Conservation (phyloP, 2,888 invertebrate species). For the Aethes cnicana region DNA sequence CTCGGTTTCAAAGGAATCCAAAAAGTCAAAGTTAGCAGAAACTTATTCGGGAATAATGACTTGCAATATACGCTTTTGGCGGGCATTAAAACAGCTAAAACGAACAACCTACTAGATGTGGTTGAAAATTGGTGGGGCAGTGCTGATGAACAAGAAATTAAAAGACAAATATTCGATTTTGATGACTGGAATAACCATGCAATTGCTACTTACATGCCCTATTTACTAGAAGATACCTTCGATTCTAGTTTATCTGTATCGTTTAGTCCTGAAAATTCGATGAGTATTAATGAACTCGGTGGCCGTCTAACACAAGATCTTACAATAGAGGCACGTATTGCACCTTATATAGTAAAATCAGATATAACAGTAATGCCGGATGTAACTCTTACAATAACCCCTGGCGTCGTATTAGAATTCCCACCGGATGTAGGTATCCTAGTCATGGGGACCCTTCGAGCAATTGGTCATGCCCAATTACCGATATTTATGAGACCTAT, state of each 20-base stretch:
- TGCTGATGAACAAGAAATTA: conserved; percentile 87
- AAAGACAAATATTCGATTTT: conserved; percentile 95
- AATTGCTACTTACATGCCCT: conserved; percentile 94
- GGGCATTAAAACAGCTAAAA: conserved; percentile 93
- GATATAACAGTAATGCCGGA: conserved; percentile 99
- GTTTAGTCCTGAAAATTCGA: conserved; percentile 78
- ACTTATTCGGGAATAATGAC: conserved; percentile 92
- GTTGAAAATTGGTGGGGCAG: conserved; percentile 99
- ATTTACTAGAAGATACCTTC: conserved; percentile 88
- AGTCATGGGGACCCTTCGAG: conserved; percentile 94
- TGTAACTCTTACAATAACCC: conserved; percentile 91
- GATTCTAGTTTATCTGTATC: conserved; percentile 89
- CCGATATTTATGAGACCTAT: conserved; percentile 91
- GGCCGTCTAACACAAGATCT: conserved; percentile 88
- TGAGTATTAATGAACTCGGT: conserved; percentile 87
- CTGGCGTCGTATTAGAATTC: conserved; percentile 96
- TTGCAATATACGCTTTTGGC: conserved; percentile 95
- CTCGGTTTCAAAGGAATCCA: conserved; percentile 97
- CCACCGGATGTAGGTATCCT: conserved; percentile 97
- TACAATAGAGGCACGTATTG: conserved; percentile 82
- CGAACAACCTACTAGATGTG: conserved; percentile 93
- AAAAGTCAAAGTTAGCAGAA: conserved; percentile 94
- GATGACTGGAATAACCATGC: conserved; percentile 99
- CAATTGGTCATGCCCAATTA: conserved; percentile 88
- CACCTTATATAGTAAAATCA: conserved; percentile 90